Percentiles rank a stretch among this genome's conserved stretches.
Conservation (phyloP, 2,888 invertebrate genomes). For the Palloptera scutellata region DNA sequence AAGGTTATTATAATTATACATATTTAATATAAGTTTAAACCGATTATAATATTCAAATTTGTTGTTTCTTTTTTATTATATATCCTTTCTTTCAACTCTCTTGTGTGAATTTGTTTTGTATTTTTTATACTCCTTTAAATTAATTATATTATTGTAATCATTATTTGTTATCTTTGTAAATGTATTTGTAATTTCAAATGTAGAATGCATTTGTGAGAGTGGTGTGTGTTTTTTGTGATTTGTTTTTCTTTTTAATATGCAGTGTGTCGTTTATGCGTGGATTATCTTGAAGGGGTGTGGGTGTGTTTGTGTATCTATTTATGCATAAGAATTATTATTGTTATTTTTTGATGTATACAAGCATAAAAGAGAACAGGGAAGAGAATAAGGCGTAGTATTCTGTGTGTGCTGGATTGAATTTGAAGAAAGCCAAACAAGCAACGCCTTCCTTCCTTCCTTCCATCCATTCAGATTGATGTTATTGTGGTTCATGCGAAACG, state of each 20-base stretch:
- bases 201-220: conserved; percentile 22
- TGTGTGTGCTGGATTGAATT: conserved; percentile 8
- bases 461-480: no score
- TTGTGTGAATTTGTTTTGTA: conserved; percentile 32
- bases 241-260: neutral
- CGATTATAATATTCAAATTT: conserved; percentile 55
- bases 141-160: conserved; percentile 26
- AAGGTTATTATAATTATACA: conserved; percentile 63
- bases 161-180: conserved; percentile 27
- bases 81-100: conserved; percentile 20
- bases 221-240: conserved; percentile 5
- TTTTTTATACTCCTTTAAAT: no score
- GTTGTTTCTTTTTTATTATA: conserved; percentile 24
- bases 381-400: neutral
- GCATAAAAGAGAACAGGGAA: neutral
- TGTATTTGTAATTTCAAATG: conserved; percentile 26
- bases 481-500: no score
- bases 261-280: conserved; percentile 41
- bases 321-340: conserved; percentile 21
- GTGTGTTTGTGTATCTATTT: conserved; percentile 35
- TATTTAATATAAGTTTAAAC: conserved; percentile 58
- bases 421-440: neutral
- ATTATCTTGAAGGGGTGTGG: conserved; percentile 34
- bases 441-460: no score
- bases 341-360: conserved; percentile 13